Evolutionary conservation across 2,797 vertebrate genomes (phyloP).

Genomic region (Trachops cirrhosus): DNA sequence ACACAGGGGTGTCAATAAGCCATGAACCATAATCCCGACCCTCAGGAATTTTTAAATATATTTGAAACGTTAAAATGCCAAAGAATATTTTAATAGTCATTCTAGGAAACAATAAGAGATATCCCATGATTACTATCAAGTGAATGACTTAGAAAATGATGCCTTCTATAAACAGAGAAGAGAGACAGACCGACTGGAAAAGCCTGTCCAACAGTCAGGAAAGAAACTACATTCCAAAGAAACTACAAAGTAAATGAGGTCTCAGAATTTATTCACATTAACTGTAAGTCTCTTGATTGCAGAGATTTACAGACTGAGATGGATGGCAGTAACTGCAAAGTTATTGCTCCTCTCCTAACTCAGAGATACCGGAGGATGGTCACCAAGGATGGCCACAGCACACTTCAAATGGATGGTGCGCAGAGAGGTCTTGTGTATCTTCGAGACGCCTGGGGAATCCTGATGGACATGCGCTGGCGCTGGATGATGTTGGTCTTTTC

Average conservation of each 20-base stretch:
- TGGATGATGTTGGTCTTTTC: conserved; percentile 97
- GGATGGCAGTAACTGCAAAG: conserved; percentile 85
- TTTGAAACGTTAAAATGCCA: not conserved
- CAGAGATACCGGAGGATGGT: conserved; percentile 88
- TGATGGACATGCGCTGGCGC: conserved; percentile 96
- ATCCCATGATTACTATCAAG: not conserved
- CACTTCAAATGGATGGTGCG: conserved; percentile 81
- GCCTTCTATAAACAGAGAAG: not conserved
- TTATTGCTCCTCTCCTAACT: conserved; percentile 88
- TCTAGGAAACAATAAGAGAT: not conserved
- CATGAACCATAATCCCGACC: not conserved
- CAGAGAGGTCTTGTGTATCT: conserved; percentile 87
- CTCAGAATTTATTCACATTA: conserved; percentile 75
- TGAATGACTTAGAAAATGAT: not conserved
- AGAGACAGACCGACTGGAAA: not conserved
- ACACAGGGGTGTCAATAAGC: not conserved
- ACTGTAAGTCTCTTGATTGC: conserved; percentile 66
- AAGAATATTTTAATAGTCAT: conserved; percentile 2
- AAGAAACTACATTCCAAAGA: conserved; percentile 17
- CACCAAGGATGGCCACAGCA: conserved; percentile 95
- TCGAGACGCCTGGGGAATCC: conserved; percentile 93
- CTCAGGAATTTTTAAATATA: not conserved
- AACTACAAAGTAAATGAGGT: conserved; percentile 18
- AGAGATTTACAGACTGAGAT: conserved; percentile 77
- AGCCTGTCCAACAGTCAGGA: not conserved